A percentile compares a stretch with the other conserved stretches of the same genome.
Evolutionary conservation across 1,140 invertebrate genomes (phyloP).

Genomic region (Lordiphosa clarofinis): DNA sequence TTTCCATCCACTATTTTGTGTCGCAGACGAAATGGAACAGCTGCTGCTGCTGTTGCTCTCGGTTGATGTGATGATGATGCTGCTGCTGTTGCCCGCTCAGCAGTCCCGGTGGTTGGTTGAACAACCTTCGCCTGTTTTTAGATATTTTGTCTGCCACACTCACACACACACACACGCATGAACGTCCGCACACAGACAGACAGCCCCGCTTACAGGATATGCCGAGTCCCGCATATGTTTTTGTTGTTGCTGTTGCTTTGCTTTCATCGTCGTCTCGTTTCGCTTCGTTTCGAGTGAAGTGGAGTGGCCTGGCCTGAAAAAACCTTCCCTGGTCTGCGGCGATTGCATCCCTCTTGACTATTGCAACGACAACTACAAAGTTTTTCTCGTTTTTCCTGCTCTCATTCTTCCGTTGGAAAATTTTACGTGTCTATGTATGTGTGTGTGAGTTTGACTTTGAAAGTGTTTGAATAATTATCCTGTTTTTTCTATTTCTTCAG

Average conservation of each 20-base stretch:
- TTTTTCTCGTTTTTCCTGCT: slow-evolving; percentile 35
- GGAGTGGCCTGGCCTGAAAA: slow-evolving; percentile 2
- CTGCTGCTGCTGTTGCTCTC: slow-evolving; percentile 30
- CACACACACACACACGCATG: slow-evolving; percentile 5
- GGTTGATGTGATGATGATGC: slow-evolving; percentile 16
- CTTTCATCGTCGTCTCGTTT: slow-evolving; percentile 20
- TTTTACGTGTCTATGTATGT: slow-evolving; percentile 24
- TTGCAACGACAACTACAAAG: slow-evolving; percentile 31
- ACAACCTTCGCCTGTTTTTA: slow-evolving; percentile 73
- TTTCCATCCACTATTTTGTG: slow-evolving; percentile 51
- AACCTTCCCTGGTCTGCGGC: slow-evolving; percentile 34
- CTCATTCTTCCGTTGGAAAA: slow-evolving; percentile 10
- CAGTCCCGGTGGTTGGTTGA: slow-evolving; percentile 53
- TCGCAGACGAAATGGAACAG: slow-evolving; percentile 13
- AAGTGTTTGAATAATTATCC: slow-evolving; percentile 76
- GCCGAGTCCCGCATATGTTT: slow-evolving; percentile 66
- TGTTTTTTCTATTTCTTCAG: slow-evolving; percentile 33
- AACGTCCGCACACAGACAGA: slow-evolving; percentile 20
- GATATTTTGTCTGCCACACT: slow-evolving; percentile 59
- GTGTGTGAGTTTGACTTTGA: slow-evolving; percentile 53
- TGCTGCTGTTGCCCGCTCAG: slow-evolving; percentile 6
- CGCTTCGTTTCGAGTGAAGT: slow-evolving; percentile 36
- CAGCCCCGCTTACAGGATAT: slow-evolving; percentile 61
- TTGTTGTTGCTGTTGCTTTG: slow-evolving; percentile 32
- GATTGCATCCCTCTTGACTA: slow-evolving; percentile 39